Base-by-base conservation (phyloP, 2,888 invertebrate genomes). In the Agelastica alni region DNA sequence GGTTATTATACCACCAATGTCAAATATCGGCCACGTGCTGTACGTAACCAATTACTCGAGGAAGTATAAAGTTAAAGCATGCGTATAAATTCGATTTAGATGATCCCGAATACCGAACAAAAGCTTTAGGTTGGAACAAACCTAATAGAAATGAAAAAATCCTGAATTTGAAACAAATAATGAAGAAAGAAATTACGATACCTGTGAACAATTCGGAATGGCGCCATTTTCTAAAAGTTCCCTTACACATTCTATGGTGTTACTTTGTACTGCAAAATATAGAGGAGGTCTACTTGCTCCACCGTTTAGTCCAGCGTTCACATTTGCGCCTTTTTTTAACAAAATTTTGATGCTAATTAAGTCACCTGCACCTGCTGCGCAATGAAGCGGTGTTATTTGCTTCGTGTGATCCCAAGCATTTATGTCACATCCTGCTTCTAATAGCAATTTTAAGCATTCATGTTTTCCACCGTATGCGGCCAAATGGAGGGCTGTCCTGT, bases 181-280 rank as follows among this genome's bases (percentile, higher is more conserved):
- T n/a, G n/a, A n/a, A n/a, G n/a, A n/a, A n/a, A n/a, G n/a, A n/a
- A n/a, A n/a, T n/a, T n/a, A n/a, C n/a, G n/a, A n/a, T n/a, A n/a
- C 88, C 81, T 92, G 91, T 17, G 88, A 87, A 51, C 89, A 89
- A 70, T 93, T 91, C 16, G 93, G 88, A 69, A 84, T 85, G 2
- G 93, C 93, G 41, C 91, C 91, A 59, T 86, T 85, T 63, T 86
- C 83, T 45, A 93, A 74, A 59, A 95, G 78, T 60, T 83, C 81
- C 68, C 83, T 81, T 2, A 89, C 89, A 66, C 91, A 91, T 60
- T 88, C 87, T 49, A 83, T 79, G 7, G 87, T 85, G 68, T 87
- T 83, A 68, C 87, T 89, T 62, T 89, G 83, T 45, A 92, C 91
- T 1, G 94, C 94, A 72, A 89, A 91, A 73, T 93, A 91, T 57